A percentile compares a stretch with the other conserved stretches of the same genome.
Conservation (phyloP, 2,113 vertebrate genomes). For the Psophia crepitans region DNA sequence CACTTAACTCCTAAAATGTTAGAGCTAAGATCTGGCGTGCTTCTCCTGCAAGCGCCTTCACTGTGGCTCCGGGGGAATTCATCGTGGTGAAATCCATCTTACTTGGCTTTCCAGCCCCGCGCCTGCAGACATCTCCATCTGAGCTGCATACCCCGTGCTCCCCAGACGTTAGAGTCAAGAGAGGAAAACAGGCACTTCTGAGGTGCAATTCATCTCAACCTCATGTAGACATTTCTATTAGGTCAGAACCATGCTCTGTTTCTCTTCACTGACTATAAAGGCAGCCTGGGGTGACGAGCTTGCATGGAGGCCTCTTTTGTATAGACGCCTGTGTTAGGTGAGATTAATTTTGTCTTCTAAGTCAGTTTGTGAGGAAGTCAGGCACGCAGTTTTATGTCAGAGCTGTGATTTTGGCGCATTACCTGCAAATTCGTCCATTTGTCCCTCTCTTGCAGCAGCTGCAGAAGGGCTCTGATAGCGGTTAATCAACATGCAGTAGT, state of each 20-base stretch:
- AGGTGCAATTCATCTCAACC: conserved; percentile 5
- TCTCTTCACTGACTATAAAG: conserved; percentile 44
- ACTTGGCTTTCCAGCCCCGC: background rate
- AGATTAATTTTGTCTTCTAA: background rate
- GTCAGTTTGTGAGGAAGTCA: background rate
- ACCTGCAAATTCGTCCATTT: background rate
- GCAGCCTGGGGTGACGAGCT: background rate
- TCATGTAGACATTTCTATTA: conserved; percentile 28
- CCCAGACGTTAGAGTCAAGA: background rate
- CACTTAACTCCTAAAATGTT: background rate
- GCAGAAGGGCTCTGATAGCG: background rate
- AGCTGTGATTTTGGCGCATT: background rate
- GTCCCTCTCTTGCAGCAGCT: background rate
- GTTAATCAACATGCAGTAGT: background rate
- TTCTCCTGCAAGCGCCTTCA: background rate
- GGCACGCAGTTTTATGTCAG: background rate
- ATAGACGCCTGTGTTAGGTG: background rate
- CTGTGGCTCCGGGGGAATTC: background rate
- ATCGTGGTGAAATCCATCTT: background rate
- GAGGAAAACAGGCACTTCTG: conserved; percentile 30
- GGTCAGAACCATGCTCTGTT: conserved; percentile 41
- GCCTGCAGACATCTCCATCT: conserved; percentile 13
- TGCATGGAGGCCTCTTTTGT: background rate
- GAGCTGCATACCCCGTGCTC: background rate
- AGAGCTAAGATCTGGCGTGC: background rate